Base-by-base conservation (phyloP, 2,113 vertebrate genomes). In the Colossoma macropomum region DNA sequence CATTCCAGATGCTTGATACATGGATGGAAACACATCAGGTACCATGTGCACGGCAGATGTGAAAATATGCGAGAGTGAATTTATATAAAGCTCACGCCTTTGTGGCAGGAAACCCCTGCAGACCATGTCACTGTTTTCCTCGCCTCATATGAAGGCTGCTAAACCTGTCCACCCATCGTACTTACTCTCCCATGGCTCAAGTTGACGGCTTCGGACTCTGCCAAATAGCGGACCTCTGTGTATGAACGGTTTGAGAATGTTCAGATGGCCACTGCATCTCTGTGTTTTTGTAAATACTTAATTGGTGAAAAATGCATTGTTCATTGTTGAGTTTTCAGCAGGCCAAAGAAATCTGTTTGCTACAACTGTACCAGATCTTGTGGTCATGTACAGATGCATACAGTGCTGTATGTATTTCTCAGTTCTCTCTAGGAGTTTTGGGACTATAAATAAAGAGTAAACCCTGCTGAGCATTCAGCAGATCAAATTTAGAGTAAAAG, bases 41-140 rank as follows among this genome's bases (percentile, higher is more conserved):
- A 83, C 84, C 89, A 90, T 79, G 75, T 89, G 84, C 68, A 80
- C 13, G 77, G 79, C 89, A 90, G 88, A 89, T 89, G 89, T 78
- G 70, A 81, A 70, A 76, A 85, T 85, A 60, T 80, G 41, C 76
- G 48, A 84, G 50, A 25, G n/a, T 32, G 66, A 50, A 45, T 82
- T 84, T 81, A 83, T 86, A 32, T 66, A 83, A 80, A 75, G 50
- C 80, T 74, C 54, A 66, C 41, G 30, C 77, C 77, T 86, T 56
- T 78, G 85, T 73, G 77, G 82, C 82, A 34, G 41, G 71, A 69
- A 85, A 71, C 11, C 73, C 56, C 28, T 74, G 78, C 19, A 27
- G 25, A 73, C 50, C 38, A 30, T 74, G 25, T 65, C 27, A 50
- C 48, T 78, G n/a, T 69, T 65, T 66, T 56, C 71, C 63, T n/a